Conservation (phyloP, 2,888 invertebrate species). For the Actias luna region DNA sequence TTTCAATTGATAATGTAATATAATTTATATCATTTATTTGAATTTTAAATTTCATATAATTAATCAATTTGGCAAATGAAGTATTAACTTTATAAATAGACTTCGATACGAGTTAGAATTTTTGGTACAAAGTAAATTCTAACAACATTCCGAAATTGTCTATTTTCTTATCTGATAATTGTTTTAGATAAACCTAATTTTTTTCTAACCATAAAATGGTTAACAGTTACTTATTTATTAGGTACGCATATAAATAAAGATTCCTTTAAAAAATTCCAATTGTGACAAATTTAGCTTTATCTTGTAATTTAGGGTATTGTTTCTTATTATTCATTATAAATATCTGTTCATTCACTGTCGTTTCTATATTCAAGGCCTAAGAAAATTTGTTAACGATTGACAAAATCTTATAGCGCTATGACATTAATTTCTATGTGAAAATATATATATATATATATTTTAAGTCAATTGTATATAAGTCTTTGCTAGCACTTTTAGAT, state of each 20-base stretch:
- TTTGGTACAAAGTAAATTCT: neutral
- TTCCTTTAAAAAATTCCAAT: too few relatives aligned
- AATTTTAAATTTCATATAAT: neutral
- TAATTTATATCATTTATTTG: too few relatives aligned
- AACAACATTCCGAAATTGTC: neutral
- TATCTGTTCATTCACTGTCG: neutral
- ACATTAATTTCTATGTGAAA: neutral
- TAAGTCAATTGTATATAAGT: neutral
- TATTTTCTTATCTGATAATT: neutral
- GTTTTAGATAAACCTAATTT: neutral
- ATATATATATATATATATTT: neutral
- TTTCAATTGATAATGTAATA: too few relatives aligned
- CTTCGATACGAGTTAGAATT: neutral
- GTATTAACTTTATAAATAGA: too few relatives aligned
- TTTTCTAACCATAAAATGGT: neutral
- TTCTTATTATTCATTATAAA: neutral
- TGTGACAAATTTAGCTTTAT: neutral
- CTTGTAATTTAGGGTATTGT: neutral
- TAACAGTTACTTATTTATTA: too few relatives aligned
- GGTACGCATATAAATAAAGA: too few relatives aligned
- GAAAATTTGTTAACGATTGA: neutral
- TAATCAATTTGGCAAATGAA: too few relatives aligned
- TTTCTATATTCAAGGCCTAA: constrained; percentile 3
- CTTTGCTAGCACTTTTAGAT: neutral
- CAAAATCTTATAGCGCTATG: neutral